Conservation (phyloP, 2,888 invertebrate genomes). For the Drosophila birchii region DNA sequence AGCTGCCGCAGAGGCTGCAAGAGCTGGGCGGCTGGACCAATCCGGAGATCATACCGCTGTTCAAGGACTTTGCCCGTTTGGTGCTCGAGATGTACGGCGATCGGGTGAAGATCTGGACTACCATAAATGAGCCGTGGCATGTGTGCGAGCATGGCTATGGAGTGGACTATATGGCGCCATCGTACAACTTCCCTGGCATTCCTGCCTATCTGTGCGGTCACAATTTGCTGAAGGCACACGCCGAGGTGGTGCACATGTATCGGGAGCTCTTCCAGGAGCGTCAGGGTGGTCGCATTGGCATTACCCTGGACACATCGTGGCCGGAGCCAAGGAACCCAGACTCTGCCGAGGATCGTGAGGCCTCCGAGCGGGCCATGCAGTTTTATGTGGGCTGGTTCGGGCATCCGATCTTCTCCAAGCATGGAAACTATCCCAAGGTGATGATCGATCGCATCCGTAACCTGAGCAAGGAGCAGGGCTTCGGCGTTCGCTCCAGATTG, state of each 20-base stretch:
- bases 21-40: conserved; percentile 89
- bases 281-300: conserved; percentile 87
- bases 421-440: conserved; percentile 88
- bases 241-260: conserved; percentile 88
- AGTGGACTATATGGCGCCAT: conserved; percentile 87
- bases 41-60: conserved; percentile 88
- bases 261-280: conserved; percentile 86
- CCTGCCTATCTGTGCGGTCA: conserved; percentile 90
- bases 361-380: conserved; percentile 87
- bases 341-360: conserved; percentile 86
- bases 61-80: conserved; percentile 88
- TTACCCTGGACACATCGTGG: conserved; percentile 88
- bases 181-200: conserved; percentile 87
- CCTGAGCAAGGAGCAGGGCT: conserved; percentile 87
- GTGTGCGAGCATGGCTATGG: conserved; percentile 85
- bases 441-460: conserved; percentile 87
- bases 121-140: conserved; percentile 90
- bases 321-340: conserved; percentile 86
- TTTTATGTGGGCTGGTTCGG: conserved; percentile 89
- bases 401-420: conserved; percentile 87
- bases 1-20: conserved; percentile 88
- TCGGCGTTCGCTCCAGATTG: conserved; percentile 86
- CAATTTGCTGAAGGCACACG: conserved; percentile 90
- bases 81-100: conserved; percentile 87
- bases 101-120: conserved; percentile 90